A percentile compares a stretch with the other conserved stretches of the same genome.
These are phyloP conservation scores for Botia almorhae DNA, from an alignment of 2,797 vertebrate genomes.

Conservation along the genomic window DNA sequence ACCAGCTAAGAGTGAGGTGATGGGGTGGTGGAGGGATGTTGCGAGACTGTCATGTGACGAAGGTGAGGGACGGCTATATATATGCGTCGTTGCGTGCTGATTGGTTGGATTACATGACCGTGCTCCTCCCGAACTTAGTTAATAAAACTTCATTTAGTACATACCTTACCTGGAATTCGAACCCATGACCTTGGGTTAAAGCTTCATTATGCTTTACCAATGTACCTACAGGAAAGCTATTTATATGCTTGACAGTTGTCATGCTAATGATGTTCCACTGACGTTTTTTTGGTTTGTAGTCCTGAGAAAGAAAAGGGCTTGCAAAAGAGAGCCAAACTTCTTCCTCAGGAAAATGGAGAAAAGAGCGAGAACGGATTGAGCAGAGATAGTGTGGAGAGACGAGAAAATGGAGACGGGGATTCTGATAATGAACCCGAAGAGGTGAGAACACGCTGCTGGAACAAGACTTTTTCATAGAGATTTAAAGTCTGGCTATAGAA, in stretches of 20 bases:
- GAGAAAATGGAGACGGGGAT: slow-evolving; percentile 84
- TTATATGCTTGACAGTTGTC: background rate
- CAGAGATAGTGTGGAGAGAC: slow-evolving; percentile 72
- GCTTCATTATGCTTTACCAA: background rate
- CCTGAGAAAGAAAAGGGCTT: slow-evolving; percentile 90
- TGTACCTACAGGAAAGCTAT: too few species aligned
- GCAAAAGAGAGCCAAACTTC: slow-evolving; percentile 89
- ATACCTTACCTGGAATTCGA: too few species aligned
- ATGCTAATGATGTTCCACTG: background rate
- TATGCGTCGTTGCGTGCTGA: too few species aligned
- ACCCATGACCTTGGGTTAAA: too few species aligned
- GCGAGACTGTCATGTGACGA: too few species aligned
- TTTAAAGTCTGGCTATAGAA: too few species aligned
- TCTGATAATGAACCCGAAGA: slow-evolving; percentile 89
- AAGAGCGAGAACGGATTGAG: slow-evolving; percentile 79
- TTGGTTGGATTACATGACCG: too few species aligned
- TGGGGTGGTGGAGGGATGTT: too few species aligned
- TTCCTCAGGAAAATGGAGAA: slow-evolving; percentile 76
- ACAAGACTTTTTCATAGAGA: background rate
- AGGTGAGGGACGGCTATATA: too few species aligned
- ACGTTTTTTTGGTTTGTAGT: slow-evolving; percentile 67
- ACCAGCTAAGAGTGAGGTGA: too few species aligned
- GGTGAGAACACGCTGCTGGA: slow-evolving; percentile 57
- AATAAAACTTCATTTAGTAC: too few species aligned
- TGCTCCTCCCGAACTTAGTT: too few species aligned